phyloP scores from a whole-genome alignment of 1,140 invertebrate genomes.

The Drosophila sechellia region DNA sequence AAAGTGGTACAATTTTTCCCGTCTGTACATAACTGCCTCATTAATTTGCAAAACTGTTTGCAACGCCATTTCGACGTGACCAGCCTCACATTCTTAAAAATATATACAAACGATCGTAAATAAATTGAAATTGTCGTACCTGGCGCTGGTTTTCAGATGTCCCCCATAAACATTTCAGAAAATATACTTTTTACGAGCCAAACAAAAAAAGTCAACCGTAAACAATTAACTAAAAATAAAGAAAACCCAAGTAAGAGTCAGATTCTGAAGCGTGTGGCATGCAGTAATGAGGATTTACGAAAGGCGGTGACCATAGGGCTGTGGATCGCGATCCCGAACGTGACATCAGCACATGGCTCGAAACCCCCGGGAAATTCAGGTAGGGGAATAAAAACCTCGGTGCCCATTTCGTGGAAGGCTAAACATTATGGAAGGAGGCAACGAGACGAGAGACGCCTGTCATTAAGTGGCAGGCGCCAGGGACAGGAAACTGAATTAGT shows the following conservation, averaged over 20 bases:
- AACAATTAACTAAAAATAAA: slow-evolving; percentile 49
- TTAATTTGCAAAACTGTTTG: slow-evolving; percentile 35
- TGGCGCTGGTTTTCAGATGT: slow-evolving; percentile 24
- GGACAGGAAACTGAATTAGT: slow-evolving; percentile 55
- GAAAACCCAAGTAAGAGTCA: slow-evolving; percentile 12
- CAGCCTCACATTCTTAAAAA: slow-evolving; percentile 5
- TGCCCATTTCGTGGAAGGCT: slow-evolving; percentile 48
- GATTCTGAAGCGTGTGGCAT: slow-evolving; percentile 36
- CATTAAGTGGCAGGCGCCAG: slow-evolving; percentile 52
- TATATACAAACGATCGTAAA: slow-evolving; percentile 31
- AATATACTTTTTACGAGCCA: slow-evolving; percentile 29
- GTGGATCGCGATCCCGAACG: slow-evolving; percentile 19
- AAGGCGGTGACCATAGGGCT: slow-evolving; percentile 3
- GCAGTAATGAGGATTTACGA: slow-evolving; percentile 31
- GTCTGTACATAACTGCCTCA: slow-evolving; percentile 7
- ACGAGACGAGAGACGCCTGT: slow-evolving; percentile 29
- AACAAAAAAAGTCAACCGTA: slow-evolving; percentile 32
- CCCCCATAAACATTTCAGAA: slow-evolving; percentile 21
- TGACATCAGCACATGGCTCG: slow-evolving; percentile 50
- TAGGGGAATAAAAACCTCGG: slow-evolving; percentile 12
- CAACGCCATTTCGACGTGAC: slow-evolving; percentile 22
- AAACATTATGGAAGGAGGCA: slow-evolving; percentile 8
- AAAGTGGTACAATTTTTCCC: neutral
- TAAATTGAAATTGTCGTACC: slow-evolving; percentile 19
- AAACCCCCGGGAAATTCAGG: slow-evolving; percentile 16